These are phyloP conservation scores for Trachelus iudaicus DNA, from an alignment of 2,888 invertebrate genomes.

Conservation along the genomic window DNA sequence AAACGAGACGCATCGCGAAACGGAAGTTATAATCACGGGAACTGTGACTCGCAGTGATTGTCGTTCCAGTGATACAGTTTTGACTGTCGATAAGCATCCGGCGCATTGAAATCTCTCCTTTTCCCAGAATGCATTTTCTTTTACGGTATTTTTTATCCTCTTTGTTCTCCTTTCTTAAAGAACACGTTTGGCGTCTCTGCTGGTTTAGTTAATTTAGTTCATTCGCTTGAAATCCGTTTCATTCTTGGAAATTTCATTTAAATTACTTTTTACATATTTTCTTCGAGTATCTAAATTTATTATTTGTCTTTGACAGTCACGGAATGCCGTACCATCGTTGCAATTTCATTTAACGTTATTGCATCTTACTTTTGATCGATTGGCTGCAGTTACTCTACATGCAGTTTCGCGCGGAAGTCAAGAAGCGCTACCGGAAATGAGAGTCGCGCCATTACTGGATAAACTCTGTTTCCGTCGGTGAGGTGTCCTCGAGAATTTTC, in stretches of 20 bases:
- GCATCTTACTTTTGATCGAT: slow-evolving; percentile 4
- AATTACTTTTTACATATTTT: background rate
- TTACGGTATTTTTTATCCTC: background rate
- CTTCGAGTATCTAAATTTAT: background rate
- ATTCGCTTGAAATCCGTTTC: background rate
- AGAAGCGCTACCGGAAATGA: slow-evolving; percentile 58
- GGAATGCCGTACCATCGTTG: background rate
- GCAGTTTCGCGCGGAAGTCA: slow-evolving; percentile 31
- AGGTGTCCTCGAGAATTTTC: background rate
- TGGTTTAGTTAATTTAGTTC: background rate
- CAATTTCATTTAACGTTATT: background rate
- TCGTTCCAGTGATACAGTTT: background rate
- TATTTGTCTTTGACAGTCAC: background rate
- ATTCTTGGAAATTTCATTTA: background rate
- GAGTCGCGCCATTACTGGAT: slow-evolving; percentile 36
- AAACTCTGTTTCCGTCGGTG: slow-evolving; percentile 39
- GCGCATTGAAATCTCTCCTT: background rate
- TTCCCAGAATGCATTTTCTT: background rate
- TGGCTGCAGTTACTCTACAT: slow-evolving; percentile 29
- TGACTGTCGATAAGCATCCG: background rate
- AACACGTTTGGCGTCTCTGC: background rate
- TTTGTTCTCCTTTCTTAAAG: background rate
- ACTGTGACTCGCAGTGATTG: background rate
- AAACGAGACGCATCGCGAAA: background rate
- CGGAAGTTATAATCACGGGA: background rate